phyloP scores from a whole-genome alignment of 1,140 invertebrate genomes.

The Mamestra configurata region DNA sequence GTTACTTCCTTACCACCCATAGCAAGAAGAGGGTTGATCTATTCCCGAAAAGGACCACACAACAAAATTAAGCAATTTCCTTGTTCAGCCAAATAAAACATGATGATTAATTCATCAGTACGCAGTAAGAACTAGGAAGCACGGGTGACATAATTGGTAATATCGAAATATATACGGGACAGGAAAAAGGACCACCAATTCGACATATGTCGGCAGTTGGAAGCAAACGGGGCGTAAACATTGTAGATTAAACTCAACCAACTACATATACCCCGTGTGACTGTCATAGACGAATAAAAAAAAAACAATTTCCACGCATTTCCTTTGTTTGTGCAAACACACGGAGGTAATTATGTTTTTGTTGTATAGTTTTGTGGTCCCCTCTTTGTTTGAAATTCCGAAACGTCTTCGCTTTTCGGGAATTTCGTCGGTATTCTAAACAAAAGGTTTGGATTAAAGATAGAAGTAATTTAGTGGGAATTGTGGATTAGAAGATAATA shows the following conservation, averaged over 20 bases:
- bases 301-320: constrained; percentile 49
- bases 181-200: constrained; percentile 56
- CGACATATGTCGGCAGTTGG: constrained; percentile 60
- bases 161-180: constrained; percentile 42
- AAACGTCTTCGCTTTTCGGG: constrained; percentile 28
- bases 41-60: not conserved
- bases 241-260: constrained; percentile 65
- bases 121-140: constrained; percentile 9
- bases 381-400: constrained; percentile 36
- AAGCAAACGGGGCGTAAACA: constrained; percentile 67
- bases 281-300: constrained; percentile 49
- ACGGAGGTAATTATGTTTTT: constrained; percentile 51
- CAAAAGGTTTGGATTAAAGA: constrained; percentile 17
- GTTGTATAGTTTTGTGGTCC: constrained; percentile 42
- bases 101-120: constrained; percentile 3
- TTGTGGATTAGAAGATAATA: not conserved
- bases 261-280: constrained; percentile 59
- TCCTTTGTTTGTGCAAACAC: constrained; percentile 35
- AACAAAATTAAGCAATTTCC: not conserved
- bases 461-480: not conserved
- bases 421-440: constrained; percentile 20
- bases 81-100: constrained; percentile 7
- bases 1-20: not conserved
- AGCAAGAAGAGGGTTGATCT: not conserved
- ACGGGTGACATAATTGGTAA: constrained; percentile 21